phyloP scores from a whole-genome alignment of 2,888 invertebrate species.

The Pharmacophagus antenor region DNA sequence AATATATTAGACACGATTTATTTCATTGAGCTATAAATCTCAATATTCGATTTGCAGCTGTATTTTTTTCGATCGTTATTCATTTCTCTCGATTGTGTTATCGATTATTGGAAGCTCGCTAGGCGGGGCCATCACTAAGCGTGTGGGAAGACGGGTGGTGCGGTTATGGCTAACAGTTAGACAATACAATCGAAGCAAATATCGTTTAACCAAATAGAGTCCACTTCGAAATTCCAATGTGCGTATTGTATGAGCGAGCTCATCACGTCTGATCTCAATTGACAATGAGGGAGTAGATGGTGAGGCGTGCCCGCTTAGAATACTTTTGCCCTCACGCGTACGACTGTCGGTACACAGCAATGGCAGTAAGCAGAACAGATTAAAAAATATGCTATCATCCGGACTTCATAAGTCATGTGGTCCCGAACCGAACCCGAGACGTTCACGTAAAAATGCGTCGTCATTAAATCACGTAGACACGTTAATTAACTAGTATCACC shows the following conservation, averaged over 20 bases:
- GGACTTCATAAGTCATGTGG: background rate
- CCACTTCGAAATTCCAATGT: constrained; percentile 1
- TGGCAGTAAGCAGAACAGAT: too few relatives aligned
- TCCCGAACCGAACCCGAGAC: too few relatives aligned
- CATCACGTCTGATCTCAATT: too few relatives aligned
- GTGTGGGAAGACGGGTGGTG: constrained; percentile 18
- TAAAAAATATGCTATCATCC: background rate
- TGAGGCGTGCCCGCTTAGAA: too few relatives aligned
- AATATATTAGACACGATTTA: too few relatives aligned
- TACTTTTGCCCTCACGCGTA: too few relatives aligned
- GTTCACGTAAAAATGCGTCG: background rate
- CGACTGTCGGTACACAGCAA: too few relatives aligned
- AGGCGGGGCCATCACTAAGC: constrained; percentile 11
- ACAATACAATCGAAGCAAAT: constrained; percentile 24
- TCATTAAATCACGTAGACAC: background rate
- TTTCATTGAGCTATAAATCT: too few relatives aligned
- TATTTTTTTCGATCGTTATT: background rate
- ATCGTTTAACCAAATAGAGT: constrained; percentile 23
- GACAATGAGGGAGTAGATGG: too few relatives aligned
- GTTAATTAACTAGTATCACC: too few relatives aligned
- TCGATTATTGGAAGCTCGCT: background rate
- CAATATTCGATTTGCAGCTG: too few relatives aligned
- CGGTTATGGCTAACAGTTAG: constrained; percentile 24
- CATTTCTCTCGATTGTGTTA: background rate
- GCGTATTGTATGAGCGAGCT: constrained; percentile 2